Base-by-base conservation (phyloP, 2,888 invertebrate species). In the Xanthostigma xanthostigma region DNA sequence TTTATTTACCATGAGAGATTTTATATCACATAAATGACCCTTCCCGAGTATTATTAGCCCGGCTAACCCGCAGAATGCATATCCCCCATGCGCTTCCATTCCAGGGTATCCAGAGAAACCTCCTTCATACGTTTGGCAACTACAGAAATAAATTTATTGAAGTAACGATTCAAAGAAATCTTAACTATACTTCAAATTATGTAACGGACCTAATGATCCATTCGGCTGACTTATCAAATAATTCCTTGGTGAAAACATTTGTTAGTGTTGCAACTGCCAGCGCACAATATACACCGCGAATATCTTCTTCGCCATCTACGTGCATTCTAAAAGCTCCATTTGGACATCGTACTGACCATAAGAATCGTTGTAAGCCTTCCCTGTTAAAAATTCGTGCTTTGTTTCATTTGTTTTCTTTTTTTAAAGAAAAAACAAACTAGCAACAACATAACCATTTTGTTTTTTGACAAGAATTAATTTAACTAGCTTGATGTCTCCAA, bases 61-160 rank as follows among this genome's bases (percentile, higher is more conserved):
- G 46, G 97, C 94, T 53, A 96, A 76, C 1, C 91, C 97, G 74
- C 98, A 99, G 68, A 92, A 98, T 1, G 96, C 85, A 67, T 98
- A 98, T n/a, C 98, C 98, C 2, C 98, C 98, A 70, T 98, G 98
- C 8, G 98, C 97, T 68, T 99, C 98, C 77, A 92, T 81, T 9
- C 90, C 92, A 1, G 92, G 92, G 55, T 76, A 84, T 0, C 95
- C 96, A 38, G 87, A 88, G 72, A 98, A 98, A 1, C 98, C 98
- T 41, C 98, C 98, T 70, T 99, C 98, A 70, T 96, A 98, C 0
- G 95, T 94, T 68, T 98, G 97, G 71, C 97, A 97, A 55, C 86
- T 81, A 56, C 46, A 61, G 58, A 40, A 45, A 47, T 41, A 49
- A 41, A 38, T 41, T 48, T 48, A 39, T 8, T 39, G 12, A 44